A percentile compares a stretch with the other conserved stretches of the same genome.
Evolutionary conservation across 2,113 vertebrate genomes (phyloP).

Genomic region (Cisticola juncidis): DNA sequence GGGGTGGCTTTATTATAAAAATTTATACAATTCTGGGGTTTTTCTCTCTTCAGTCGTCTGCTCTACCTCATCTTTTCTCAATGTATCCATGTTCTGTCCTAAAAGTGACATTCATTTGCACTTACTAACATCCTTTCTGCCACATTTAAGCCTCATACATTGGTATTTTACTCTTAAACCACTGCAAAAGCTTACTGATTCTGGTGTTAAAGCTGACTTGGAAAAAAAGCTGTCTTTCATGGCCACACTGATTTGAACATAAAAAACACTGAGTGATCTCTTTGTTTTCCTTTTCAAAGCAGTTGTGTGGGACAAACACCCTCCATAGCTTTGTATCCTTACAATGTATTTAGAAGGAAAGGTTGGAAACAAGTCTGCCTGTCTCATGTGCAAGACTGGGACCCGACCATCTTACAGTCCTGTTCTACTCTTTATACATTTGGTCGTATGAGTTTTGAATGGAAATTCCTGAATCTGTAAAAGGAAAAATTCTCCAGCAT

Average conservation of each 20-base stretch:
- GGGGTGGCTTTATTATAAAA: conserved; percentile 44
- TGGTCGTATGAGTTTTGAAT: not conserved
- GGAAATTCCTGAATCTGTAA: not conserved
- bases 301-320: not conserved
- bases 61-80: conserved; percentile 56
- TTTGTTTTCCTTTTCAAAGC: not conserved
- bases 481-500: not conserved
- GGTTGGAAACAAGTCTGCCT: not conserved
- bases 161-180: not conserved
- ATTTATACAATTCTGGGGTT: not conserved
- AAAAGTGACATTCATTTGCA: conserved; percentile 62
- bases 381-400: not conserved
- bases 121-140: conserved; percentile 66
- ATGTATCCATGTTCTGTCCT: conserved; percentile 65
- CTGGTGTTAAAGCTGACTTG: not conserved
- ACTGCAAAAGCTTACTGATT: not conserved
- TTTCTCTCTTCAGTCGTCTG: conserved; percentile 36
- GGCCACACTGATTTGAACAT: not conserved
- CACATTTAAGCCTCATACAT: conserved; percentile 5
- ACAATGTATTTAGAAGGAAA: not conserved
- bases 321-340: not conserved
- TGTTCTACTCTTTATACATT: not conserved
- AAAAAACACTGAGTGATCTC: not conserved
- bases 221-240: not conserved
- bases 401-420: not conserved